These are phyloP conservation scores for Eilema depressum DNA, from an alignment of 2,888 invertebrate genomes.

Conservation along the genomic window DNA sequence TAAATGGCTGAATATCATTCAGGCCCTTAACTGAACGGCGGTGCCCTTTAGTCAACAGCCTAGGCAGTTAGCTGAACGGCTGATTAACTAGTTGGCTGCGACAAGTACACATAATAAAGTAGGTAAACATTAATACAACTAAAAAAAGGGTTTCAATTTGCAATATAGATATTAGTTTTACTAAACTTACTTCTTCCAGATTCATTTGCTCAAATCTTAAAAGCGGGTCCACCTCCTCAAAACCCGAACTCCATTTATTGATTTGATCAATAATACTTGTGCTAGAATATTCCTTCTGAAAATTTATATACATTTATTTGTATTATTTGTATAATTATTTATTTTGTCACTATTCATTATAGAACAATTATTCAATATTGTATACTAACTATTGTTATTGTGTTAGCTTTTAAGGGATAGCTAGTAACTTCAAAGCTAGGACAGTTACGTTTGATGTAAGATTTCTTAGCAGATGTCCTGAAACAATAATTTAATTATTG, in stretches of 20 bases:
- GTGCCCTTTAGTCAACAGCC: too few relatives aligned
- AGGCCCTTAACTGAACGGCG: too few relatives aligned
- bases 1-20: too few relatives aligned
- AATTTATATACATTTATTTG: background rate
- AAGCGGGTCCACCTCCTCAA: slow-evolving; percentile 80
- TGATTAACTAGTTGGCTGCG: too few relatives aligned
- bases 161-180: background rate
- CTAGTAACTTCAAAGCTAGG: slow-evolving; percentile 74
- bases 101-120: too few relatives aligned
- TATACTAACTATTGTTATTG: slow-evolving; percentile 64
- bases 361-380: background rate
- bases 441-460: slow-evolving; percentile 47
- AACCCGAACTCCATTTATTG: slow-evolving; percentile 79
- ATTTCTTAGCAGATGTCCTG: slow-evolving; percentile 64
- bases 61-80: too few relatives aligned
- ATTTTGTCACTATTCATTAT: background rate
- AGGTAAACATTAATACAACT: background rate
- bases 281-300: slow-evolving; percentile 68
- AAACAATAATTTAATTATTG: slow-evolving; percentile 37
- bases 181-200: slow-evolving; percentile 67
- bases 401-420: slow-evolving; percentile 74
- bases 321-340: too few relatives aligned
- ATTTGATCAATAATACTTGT: slow-evolving; percentile 74
- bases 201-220: slow-evolving; percentile 79
- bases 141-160: background rate